Conservation (phyloP, 2,113 vertebrate species). For the Gadus macrocephalus region DNA sequence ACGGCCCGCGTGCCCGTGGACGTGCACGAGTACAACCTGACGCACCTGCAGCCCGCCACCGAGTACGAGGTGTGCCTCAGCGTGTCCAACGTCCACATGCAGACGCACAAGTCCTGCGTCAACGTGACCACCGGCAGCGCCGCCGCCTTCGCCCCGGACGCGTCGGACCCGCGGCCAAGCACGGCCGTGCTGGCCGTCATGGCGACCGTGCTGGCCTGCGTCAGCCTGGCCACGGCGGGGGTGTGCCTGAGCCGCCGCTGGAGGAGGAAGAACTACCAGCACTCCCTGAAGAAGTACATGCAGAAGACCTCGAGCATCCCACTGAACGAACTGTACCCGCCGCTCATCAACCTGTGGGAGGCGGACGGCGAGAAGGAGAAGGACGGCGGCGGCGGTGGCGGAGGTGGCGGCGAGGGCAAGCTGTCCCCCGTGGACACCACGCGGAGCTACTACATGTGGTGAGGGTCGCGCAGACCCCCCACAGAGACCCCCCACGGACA, state of each 20-base stretch:
- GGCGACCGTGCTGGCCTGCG: conserved; percentile 88
- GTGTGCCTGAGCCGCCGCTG: conserved; percentile 86
- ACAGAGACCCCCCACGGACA: conserved; percentile 64
- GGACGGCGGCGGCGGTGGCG: conserved; percentile 81
- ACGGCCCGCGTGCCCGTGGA: conserved; percentile 93
- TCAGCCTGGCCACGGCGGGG: conserved; percentile 85
- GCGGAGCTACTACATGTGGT: conserved; percentile 99
- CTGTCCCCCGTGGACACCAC: conserved; percentile 93
- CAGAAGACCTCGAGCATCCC: conserved; percentile 98
- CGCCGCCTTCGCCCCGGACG: conserved; percentile 78
- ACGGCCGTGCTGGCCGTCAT: conserved; percentile 87
- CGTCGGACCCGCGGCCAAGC: conserved; percentile 86
- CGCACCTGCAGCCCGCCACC: conserved; percentile 90
- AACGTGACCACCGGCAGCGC: conserved; percentile 90
- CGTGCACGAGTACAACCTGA: conserved; percentile 95
- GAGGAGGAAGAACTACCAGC: conserved; percentile 97
- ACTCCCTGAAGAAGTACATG: conserved; percentile 98
- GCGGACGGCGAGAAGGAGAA: conserved; percentile 94
- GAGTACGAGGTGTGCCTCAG: conserved; percentile 96
- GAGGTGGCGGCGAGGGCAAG: conserved; percentile 82
- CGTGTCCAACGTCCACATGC: conserved; percentile 87
- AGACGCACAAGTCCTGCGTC: conserved; percentile 93
- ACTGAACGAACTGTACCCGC: conserved; percentile 95
- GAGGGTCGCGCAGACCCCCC: conserved; percentile 75
- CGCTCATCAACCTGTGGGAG: conserved; percentile 98